Evolutionary conservation across 53 echinoderm and acorn worm species (phyloP).

Genomic region (Temnopleurus reevesii): DNA sequence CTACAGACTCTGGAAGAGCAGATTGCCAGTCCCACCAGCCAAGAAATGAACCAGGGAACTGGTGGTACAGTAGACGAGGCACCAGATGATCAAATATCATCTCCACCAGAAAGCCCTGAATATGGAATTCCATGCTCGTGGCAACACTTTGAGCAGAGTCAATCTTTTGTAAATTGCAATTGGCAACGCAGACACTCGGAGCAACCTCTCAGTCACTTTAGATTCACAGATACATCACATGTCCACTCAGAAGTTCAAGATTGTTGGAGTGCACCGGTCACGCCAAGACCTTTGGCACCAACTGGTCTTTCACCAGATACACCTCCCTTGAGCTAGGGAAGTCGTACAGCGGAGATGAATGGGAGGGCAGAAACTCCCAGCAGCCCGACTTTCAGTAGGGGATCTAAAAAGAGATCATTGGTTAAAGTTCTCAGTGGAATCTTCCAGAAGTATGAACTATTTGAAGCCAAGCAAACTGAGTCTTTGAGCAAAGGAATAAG

Average conservation of each 20-base stretch:
- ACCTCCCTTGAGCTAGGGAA: neutral
- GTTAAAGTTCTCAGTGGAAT: slow-evolving; percentile 1
- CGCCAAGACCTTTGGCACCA: neutral
- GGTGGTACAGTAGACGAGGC: neutral
- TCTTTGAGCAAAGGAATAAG: neutral
- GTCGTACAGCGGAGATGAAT: neutral
- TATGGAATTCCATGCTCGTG: too few relatives aligned
- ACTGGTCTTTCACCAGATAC: slow-evolving; percentile 24
- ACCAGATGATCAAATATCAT: neutral
- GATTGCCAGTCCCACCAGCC: neutral
- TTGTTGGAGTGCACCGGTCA: neutral
- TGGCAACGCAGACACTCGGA: neutral
- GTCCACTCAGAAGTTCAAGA: neutral
- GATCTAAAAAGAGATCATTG: slow-evolving; percentile 4
- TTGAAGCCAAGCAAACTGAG: slow-evolving; percentile 15
- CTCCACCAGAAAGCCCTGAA: neutral
- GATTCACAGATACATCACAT: neutral
- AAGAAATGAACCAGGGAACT: neutral
- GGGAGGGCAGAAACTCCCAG: neutral
- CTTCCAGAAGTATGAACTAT: slow-evolving; percentile 38
- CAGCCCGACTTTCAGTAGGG: neutral
- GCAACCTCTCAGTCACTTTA: neutral
- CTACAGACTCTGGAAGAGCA: neutral
- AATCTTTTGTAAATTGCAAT: neutral
- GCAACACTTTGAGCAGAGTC: too few relatives aligned